Conservation (phyloP, 2,797 vertebrate species). For the Lacerta bilineata region DNA sequence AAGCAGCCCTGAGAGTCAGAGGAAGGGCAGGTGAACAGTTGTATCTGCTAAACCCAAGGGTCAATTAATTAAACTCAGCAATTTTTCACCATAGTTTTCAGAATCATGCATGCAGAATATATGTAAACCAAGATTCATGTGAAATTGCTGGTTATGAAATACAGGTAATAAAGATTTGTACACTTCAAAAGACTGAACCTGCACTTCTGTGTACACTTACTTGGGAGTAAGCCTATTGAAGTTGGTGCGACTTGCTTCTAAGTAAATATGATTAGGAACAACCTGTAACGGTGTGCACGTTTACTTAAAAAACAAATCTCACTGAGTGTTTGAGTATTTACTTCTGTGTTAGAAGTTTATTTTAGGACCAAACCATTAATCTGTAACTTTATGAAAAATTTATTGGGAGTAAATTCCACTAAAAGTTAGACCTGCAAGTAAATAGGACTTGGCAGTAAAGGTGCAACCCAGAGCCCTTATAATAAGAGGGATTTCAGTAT, state of each 20-base stretch:
- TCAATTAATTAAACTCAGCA: neutral
- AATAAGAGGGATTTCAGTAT: conserved; percentile 5
- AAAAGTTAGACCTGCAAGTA: conserved; percentile 11
- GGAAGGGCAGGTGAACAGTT: neutral
- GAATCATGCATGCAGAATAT: neutral
- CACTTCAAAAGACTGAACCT: conserved; percentile 13
- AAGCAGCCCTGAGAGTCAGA: accelerated
- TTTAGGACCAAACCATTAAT: neutral
- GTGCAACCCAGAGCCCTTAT: neutral
- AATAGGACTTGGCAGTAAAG: neutral
- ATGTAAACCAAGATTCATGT: neutral
- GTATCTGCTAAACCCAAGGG: accelerated
- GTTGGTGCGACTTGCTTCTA: neutral
- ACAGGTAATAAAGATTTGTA: neutral
- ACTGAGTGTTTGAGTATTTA: neutral
- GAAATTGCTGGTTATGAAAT: neutral
- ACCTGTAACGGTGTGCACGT: neutral
- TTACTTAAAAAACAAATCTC: neutral
- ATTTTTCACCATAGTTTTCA: too few species aligned
- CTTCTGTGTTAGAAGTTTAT: neutral
- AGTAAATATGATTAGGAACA: neutral
- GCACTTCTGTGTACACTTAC: neutral
- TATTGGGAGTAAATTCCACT: neutral
- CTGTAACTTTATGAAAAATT: neutral
- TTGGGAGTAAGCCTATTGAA: conserved; percentile 2